A percentile compares a stretch with the other conserved stretches of the same genome.
Evolutionary conservation across 2,888 invertebrate species (phyloP).

Genomic region (Epistrophe grossulariae): DNA sequence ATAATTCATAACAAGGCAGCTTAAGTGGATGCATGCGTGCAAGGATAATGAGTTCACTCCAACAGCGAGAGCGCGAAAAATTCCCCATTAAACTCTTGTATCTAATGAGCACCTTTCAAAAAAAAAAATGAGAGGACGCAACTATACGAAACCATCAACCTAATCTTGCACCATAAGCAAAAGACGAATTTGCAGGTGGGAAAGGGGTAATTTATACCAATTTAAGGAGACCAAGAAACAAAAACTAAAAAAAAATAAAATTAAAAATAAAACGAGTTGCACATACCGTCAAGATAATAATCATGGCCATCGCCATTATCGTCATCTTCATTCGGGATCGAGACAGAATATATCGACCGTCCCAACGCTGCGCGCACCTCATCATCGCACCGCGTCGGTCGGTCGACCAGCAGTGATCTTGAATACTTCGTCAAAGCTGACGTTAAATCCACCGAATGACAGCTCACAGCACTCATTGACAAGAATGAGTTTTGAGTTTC

Average conservation of each 20-base stretch:
- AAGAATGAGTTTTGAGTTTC: slow-evolving; percentile 69
- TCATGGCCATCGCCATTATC: slow-evolving; percentile 66
- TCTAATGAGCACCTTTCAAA: slow-evolving; percentile 74
- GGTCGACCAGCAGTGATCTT: slow-evolving; percentile 17
- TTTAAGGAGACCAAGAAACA: slow-evolving; percentile 45
- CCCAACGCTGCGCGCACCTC: neutral
- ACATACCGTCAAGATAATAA: slow-evolving; percentile 66
- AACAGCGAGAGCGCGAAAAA: slow-evolving; percentile 65
- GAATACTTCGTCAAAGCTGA: slow-evolving; percentile 65
- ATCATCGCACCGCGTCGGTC: too few species aligned
- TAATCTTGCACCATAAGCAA: slow-evolving; percentile 25
- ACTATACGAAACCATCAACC: slow-evolving; percentile 60
- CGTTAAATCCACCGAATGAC: slow-evolving; percentile 66
- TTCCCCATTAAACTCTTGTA: slow-evolving; percentile 67
- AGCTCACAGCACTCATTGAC: slow-evolving; percentile 66
- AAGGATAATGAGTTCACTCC: slow-evolving; percentile 65
- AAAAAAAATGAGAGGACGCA: slow-evolving; percentile 25
- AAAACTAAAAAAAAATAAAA: neutral
- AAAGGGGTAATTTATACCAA: slow-evolving; percentile 74
- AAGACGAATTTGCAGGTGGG: slow-evolving; percentile 53
- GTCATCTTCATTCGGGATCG: slow-evolving; percentile 39
- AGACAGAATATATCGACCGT: neutral
- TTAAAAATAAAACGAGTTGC: slow-evolving; percentile 23
- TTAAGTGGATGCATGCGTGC: slow-evolving; percentile 70
- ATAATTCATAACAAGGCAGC: slow-evolving; percentile 70